Conservation (phyloP, 2,113 vertebrate species). For the Lathamus discolor region DNA sequence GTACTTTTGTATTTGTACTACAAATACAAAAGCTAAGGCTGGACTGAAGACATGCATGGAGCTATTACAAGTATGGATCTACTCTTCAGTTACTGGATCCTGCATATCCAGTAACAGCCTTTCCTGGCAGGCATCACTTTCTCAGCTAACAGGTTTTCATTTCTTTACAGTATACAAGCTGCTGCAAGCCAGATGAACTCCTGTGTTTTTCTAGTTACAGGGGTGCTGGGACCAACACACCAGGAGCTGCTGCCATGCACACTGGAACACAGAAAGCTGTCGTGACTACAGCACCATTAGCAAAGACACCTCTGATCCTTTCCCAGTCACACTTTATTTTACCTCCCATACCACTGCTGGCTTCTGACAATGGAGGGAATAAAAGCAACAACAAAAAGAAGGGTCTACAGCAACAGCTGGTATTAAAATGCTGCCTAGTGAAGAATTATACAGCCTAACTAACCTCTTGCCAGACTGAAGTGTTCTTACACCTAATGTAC, state of each 20-base stretch:
- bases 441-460: not conserved
- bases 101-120: not conserved
- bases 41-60: fast-evolving
- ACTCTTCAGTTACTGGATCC: not conserved
- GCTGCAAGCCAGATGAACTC: not conserved
- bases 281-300: not conserved
- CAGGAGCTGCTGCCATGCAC: not conserved
- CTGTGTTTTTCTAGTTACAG: not conserved
- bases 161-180: not conserved
- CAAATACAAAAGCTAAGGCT: not conserved
- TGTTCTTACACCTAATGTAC: not conserved
- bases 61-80: not conserved
- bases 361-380: not conserved
- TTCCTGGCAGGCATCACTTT: not conserved
- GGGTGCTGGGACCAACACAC: not conserved
- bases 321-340: not conserved
- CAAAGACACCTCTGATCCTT: not conserved
- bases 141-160: not conserved
- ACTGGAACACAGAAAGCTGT: not conserved
- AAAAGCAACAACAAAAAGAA: not conserved
- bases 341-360: not conserved
- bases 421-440: not conserved
- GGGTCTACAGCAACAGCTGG: not conserved
- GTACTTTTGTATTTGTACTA: not conserved
- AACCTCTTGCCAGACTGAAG: not conserved